A percentile compares a stretch with the other conserved stretches of the same genome.
Evolutionary conservation across 2,113 vertebrate genomes (phyloP).

Genomic region (Gnathonemus longibarbis): DNA sequence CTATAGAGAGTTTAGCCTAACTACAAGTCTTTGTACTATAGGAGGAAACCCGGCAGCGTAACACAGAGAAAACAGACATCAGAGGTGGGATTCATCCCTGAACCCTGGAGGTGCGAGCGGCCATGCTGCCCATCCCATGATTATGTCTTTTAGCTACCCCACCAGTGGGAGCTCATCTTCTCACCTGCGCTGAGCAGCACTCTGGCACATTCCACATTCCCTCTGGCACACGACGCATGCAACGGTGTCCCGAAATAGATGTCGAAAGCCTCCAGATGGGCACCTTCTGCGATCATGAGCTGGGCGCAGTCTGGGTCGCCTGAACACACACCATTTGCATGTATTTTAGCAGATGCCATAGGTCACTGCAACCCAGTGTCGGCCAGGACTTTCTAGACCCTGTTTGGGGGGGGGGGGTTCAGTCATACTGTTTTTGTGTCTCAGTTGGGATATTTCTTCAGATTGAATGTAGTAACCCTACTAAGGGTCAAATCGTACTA

Average conservation of each 20-base stretch:
- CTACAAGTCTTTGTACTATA: not conserved
- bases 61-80: not conserved
- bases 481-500: not conserved
- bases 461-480: not conserved
- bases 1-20: not conserved
- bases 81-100: not conserved
- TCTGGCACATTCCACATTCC: slow-evolving; percentile 71
- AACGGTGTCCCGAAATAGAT: slow-evolving; percentile 82
- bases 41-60: not conserved
- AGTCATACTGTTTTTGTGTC: not conserved
- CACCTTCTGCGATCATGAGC: slow-evolving; percentile 71
- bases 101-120: not conserved
- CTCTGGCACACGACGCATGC: slow-evolving; percentile 76
- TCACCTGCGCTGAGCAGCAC: slow-evolving; percentile 76
- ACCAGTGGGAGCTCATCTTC: not conserved
- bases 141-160: not conserved
- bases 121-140: not conserved
- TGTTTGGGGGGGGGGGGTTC: not conserved
- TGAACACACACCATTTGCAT: slow-evolving; percentile 36
- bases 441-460: not conserved
- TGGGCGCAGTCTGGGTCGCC: slow-evolving; percentile 70
- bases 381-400: not conserved
- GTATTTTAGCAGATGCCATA: not conserved
- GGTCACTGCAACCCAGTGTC: not conserved
- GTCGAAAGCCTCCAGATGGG: slow-evolving; percentile 77